Conservation (phyloP, 2,888 invertebrate genomes). For the Ephialtes manifestator region DNA sequence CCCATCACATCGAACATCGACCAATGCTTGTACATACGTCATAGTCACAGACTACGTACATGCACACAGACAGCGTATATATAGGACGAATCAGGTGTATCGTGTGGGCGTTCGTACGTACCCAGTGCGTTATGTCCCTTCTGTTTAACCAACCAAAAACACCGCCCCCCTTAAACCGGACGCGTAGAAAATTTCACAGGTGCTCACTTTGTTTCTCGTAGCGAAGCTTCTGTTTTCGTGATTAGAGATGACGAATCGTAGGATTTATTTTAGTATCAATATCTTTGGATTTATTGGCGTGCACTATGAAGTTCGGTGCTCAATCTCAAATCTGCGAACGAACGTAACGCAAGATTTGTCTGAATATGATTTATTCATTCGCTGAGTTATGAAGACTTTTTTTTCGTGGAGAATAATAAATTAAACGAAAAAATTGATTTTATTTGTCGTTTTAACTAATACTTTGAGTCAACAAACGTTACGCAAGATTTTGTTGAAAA, state of each 20-base stretch:
- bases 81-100: conserved; percentile 30
- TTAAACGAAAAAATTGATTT: neutral
- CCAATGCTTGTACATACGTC: conserved; percentile 22
- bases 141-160: conserved; percentile 34
- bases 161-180: conserved; percentile 10
- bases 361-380: neutral
- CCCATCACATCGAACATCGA: conserved; percentile 32
- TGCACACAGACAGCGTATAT: neutral
- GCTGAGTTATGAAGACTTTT: neutral
- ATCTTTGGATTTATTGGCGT: conserved; percentile 49
- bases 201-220: conserved; percentile 18
- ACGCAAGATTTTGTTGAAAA: no score
- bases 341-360: conserved; percentile 8
- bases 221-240: conserved; percentile 39
- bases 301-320: neutral
- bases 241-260: conserved; percentile 54
- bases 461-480: neutral
- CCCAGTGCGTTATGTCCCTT: conserved; percentile 22
- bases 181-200: conserved; percentile 14
- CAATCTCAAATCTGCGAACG: conserved; percentile 10
- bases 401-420: neutral
- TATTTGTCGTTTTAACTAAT: neutral
- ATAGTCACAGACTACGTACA: neutral
- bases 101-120: conserved; percentile 21
- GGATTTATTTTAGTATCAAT: conserved; percentile 46